A percentile compares a stretch with the other conserved stretches of the same genome.
Evolutionary conservation across 1,140 invertebrate species (phyloP).

Genomic region (Lutraria rhynchaena): DNA sequence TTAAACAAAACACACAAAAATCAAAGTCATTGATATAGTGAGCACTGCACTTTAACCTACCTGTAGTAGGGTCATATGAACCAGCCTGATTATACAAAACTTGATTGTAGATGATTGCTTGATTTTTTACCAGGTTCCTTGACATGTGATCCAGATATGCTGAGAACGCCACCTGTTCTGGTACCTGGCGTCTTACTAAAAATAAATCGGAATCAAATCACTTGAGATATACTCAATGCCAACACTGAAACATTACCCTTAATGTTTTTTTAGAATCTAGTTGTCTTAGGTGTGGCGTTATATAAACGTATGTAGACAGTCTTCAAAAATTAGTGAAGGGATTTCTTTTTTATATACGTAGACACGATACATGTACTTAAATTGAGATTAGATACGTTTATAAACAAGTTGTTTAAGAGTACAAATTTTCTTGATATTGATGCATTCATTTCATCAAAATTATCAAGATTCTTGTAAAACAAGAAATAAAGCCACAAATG

Average conservation of each 20-base stretch:
- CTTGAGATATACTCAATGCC: background rate
- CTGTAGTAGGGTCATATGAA: slow-evolving; percentile 14
- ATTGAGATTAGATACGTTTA: background rate
- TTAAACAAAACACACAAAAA: background rate
- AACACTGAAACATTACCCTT: background rate
- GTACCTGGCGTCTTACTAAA: background rate
- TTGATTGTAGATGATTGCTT: slow-evolving; percentile 18
- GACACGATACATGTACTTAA: too few relatives aligned
- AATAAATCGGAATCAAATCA: background rate
- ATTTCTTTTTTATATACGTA: background rate
- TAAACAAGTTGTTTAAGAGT: background rate
- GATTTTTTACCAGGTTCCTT: background rate
- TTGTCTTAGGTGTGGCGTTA: background rate
- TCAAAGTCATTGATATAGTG: background rate
- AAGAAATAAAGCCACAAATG: too few relatives aligned
- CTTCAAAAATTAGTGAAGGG: background rate
- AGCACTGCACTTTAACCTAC: background rate
- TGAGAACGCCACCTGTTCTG: slow-evolving; percentile 30
- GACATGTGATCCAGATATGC: slow-evolving; percentile 33
- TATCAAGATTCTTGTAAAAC: too few relatives aligned
- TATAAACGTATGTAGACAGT: background rate
- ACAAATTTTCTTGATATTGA: too few relatives aligned
- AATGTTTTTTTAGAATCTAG: background rate
- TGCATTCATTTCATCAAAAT: too few relatives aligned
- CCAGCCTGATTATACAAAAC: slow-evolving; percentile 24